These are phyloP conservation scores for Xiphophorus birchmanni DNA, from an alignment of 2,797 vertebrate species.

Conservation along the genomic window DNA sequence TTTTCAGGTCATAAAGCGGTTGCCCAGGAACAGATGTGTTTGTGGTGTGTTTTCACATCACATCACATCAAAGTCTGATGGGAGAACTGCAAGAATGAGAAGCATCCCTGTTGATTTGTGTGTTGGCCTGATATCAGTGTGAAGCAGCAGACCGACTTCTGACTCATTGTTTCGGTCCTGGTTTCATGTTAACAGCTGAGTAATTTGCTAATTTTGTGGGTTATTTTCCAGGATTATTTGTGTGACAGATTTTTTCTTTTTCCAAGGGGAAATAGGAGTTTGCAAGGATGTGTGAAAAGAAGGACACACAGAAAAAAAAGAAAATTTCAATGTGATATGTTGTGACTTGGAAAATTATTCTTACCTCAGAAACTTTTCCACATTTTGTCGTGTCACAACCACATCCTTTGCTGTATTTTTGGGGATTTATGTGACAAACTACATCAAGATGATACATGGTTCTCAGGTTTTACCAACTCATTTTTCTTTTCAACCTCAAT, in stretches of 20 bases:
- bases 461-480: not conserved
- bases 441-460: not conserved
- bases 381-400: not conserved
- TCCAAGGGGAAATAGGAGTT: conserved; percentile 57
- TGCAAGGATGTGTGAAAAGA: conserved; percentile 55
- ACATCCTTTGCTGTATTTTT: not conserved
- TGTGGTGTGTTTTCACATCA: conserved; percentile 23
- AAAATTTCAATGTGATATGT: not conserved
- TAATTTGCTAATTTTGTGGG: conserved; percentile 47
- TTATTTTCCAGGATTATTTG: conserved; percentile 55
- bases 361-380: not conserved
- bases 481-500: not conserved
- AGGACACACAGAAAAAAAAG: not conserved
- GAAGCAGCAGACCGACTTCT: not conserved
- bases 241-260: conserved; percentile 32
- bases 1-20: conserved; percentile 16
- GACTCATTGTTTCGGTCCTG: conserved; percentile 15
- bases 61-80: conserved; percentile 12
- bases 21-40: conserved; percentile 17
- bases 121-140: conserved; percentile 31
- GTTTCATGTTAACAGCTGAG: conserved; percentile 38
- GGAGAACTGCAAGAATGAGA: conserved; percentile 22
- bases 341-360: conserved; percentile 1
- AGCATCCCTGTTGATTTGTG: conserved; percentile 15
- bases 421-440: not conserved